Evolutionary conservation across 2,888 invertebrate genomes (phyloP).

Genomic region (Cepaea hortensis): DNA sequence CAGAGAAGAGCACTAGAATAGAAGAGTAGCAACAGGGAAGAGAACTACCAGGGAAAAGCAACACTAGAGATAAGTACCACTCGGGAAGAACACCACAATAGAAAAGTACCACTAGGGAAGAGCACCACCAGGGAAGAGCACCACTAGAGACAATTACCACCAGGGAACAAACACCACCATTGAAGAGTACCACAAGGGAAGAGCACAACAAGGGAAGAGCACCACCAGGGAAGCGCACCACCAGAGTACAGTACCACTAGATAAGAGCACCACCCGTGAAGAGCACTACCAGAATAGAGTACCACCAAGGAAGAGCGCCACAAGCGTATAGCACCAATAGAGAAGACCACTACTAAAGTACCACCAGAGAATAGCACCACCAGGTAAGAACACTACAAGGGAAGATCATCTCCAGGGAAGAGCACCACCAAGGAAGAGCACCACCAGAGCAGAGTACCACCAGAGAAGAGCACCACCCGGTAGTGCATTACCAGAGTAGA

Average conservation of each 20-base stretch:
- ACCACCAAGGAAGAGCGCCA: too few relatives aligned
- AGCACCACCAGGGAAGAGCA: constrained; percentile 5
- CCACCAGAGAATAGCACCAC: background rate
- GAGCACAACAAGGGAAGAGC: too few relatives aligned
- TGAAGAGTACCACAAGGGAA: background rate
- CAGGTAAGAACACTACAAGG: background rate
- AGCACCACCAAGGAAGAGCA: background rate
- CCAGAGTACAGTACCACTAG: too few relatives aligned
- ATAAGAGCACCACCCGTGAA: too few relatives aligned
- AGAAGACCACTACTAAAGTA: background rate
- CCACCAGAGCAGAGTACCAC: background rate
- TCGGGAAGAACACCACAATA: background rate
- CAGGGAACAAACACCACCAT: background rate
- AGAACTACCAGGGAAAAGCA: background rate
- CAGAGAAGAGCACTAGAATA: background rate
- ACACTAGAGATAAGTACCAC: background rate
- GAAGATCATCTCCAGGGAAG: background rate
- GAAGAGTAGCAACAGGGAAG: background rate
- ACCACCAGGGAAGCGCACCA: too few relatives aligned
- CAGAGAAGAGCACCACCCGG: background rate
- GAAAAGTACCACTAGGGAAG: background rate
- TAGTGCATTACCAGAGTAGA: background rate
- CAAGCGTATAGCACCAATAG: background rate
- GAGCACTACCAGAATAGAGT: too few relatives aligned
- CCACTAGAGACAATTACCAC: background rate